A percentile compares a stretch with the other conserved stretches of the same genome.
Evolutionary conservation across 1,140 invertebrate species (phyloP).

Genomic region (Bombus picipes): DNA sequence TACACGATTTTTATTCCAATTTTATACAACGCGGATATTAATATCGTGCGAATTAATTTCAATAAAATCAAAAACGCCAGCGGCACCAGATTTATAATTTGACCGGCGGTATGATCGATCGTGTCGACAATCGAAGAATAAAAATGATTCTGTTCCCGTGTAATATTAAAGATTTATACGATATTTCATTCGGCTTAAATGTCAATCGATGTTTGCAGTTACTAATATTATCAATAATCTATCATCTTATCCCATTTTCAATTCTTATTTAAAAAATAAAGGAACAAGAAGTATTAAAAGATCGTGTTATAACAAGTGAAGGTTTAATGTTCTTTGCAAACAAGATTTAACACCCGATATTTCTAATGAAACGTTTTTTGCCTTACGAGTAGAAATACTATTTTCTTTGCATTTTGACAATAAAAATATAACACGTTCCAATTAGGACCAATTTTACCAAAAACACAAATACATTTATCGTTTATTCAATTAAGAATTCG

Average conservation of each 20-base stretch:
- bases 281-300: not conserved
- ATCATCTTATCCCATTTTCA: not conserved
- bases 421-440: too few relatives aligned
- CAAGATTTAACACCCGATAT: too few relatives aligned
- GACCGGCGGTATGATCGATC: not conserved
- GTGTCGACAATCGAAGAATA: constrained; percentile 10
- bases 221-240: not conserved
- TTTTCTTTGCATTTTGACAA: too few relatives aligned
- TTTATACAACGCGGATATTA: constrained; percentile 16
- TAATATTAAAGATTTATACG: not conserved
- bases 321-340: too few relatives aligned
- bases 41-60: constrained; percentile 40
- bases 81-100: constrained; percentile 18
- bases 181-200: constrained; percentile 1
- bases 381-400: too few relatives aligned
- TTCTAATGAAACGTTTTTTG: too few relatives aligned
- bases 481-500: not conserved
- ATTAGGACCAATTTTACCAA: too few relatives aligned
- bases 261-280: not conserved
- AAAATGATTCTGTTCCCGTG: not conserved
- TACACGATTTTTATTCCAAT: constrained; percentile 1
- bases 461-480: not conserved
- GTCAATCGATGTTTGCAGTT: not conserved
- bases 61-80: constrained; percentile 14
- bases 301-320: not conserved